phyloP scores from a whole-genome alignment of 2,113 vertebrate species.

The Antidorcas marsupialis region DNA sequence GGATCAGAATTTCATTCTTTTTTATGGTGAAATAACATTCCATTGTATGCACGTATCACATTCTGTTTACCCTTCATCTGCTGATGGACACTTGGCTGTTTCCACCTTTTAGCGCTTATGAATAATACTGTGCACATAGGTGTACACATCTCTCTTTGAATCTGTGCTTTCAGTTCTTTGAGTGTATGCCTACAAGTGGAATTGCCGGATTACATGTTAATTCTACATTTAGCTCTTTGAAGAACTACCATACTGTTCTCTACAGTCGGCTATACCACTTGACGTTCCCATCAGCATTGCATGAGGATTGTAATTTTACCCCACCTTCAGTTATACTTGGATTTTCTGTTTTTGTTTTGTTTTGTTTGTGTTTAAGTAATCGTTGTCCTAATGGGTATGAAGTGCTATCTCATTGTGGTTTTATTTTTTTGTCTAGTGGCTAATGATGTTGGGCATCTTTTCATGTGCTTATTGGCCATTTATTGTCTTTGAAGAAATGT shows the following conservation, averaged over 20 bases:
- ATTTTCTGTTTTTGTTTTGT: not conserved
- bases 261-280: not conserved
- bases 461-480: not conserved
- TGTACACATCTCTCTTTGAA: not conserved
- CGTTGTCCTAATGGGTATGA: not conserved
- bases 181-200: not conserved
- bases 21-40: not conserved
- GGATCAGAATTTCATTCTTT: not conserved
- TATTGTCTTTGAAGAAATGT: not conserved
- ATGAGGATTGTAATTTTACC: not conserved
- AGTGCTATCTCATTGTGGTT: not conserved
- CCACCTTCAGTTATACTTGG: not conserved
- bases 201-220: not conserved
- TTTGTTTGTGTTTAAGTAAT: not conserved
- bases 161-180: not conserved
- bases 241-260: not conserved
- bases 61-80: not conserved
- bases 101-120: not conserved
- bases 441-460: not conserved
- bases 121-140: not conserved
- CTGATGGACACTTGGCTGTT: not conserved
- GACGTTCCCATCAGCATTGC: not conserved
- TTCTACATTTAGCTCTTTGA: not conserved
- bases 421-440: not conserved
- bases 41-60: not conserved